Evolutionary conservation across 2,113 vertebrate genomes (phyloP).

Genomic region (Sorex fumeus): DNA sequence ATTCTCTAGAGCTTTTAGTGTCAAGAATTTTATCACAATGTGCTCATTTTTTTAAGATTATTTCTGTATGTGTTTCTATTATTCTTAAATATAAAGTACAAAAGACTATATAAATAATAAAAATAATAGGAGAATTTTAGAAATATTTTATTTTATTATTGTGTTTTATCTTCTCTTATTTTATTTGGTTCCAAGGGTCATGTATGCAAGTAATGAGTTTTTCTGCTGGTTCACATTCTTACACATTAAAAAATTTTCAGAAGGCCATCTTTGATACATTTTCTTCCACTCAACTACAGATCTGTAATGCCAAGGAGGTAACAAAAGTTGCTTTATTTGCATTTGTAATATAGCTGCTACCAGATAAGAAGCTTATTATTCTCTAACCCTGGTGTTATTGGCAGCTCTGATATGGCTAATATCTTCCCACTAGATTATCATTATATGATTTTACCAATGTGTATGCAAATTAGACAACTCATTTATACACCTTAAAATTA

Average conservation of each 20-base stretch:
- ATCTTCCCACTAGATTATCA: not conserved
- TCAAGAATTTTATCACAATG: not conserved
- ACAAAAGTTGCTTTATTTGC: not conserved
- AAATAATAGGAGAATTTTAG: not conserved
- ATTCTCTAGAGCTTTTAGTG: not conserved
- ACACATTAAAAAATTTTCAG: no score
- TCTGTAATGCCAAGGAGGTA: not conserved
- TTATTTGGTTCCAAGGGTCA: no score
- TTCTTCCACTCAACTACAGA: not conserved
- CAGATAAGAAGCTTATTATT: not conserved
- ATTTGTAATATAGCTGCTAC: not conserved
- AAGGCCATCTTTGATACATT: not conserved
- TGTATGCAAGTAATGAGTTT: no score
- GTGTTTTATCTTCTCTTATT: no score
- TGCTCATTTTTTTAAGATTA: not conserved
- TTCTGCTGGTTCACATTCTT: no score
- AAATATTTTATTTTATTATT: not conserved
- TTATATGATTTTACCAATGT: not conserved
- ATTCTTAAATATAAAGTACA: not conserved
- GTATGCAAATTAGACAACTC: not conserved
- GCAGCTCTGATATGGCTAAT: not conserved
- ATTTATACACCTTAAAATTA: slow-evolving; percentile 32
- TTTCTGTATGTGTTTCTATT: not conserved
- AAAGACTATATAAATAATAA: slow-evolving; percentile 1
- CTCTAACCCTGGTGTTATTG: slow-evolving; percentile 1